Percentiles rank a stretch among this genome's conserved stretches.
These are phyloP conservation scores for Conomelus anceps DNA, from an alignment of 2,888 invertebrate genomes.

Conservation along the genomic window DNA sequence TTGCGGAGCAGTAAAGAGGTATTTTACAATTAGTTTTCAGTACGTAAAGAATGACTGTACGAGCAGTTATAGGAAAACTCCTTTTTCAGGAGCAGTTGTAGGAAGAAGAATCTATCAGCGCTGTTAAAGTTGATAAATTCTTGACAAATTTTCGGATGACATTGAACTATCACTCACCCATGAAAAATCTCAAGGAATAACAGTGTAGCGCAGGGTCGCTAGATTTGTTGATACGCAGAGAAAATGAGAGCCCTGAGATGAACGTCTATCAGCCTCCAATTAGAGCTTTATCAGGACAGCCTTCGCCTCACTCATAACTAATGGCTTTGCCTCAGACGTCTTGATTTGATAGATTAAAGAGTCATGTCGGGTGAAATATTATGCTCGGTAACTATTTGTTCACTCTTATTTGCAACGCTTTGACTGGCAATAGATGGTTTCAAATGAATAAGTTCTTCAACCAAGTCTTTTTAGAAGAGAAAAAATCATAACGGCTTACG, in stretches of 20 bases:
- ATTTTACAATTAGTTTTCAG: no score
- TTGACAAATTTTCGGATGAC: background rate
- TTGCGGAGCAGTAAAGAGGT: no score
- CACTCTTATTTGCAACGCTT: background rate
- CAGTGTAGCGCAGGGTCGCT: background rate
- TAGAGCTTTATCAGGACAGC: background rate
- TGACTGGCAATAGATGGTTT: background rate
- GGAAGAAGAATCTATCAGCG: background rate
- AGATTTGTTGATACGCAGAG: background rate
- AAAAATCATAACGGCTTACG: no score
- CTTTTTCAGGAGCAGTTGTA: no score
- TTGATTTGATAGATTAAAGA: background rate
- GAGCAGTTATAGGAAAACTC: no score
- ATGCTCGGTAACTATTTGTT: background rate
- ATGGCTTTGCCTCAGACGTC: background rate
- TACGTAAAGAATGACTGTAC: no score
- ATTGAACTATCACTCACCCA: background rate
- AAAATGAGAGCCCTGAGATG: background rate
- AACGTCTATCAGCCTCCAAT: background rate
- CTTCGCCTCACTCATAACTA: background rate
- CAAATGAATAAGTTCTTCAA: background rate
- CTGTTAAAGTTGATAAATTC: background rate
- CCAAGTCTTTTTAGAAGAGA: background rate
- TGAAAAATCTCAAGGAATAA: background rate
- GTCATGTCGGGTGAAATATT: background rate